Conservation (phyloP, 2,113 vertebrate species). For the Heterocephalus glaber region DNA sequence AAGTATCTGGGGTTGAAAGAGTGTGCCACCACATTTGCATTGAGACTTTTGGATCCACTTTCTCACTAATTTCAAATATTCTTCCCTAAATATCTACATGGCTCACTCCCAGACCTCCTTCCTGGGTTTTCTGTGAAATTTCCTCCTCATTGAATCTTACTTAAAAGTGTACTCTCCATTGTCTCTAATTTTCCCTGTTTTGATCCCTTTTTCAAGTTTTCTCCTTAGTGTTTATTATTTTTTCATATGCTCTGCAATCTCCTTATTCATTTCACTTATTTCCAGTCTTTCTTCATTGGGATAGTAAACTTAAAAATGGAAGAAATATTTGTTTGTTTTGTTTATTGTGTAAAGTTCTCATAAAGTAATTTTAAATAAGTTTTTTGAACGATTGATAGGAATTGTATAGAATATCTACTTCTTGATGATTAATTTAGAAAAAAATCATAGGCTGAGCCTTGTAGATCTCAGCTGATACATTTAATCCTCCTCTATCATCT, state of each 20-base stretch:
- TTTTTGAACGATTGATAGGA: background rate
- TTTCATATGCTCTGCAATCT: background rate
- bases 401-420: background rate
- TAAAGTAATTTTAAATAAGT: background rate
- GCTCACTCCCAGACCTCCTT: background rate
- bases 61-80: background rate
- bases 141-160: background rate
- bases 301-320: background rate
- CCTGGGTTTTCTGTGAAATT: background rate
- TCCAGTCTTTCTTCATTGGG: background rate
- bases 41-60: background rate
- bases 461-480: background rate
- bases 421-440: constrained; percentile 11
- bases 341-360: background rate
- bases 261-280: background rate
- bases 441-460: background rate
- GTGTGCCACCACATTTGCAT: background rate
- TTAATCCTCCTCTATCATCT: background rate
- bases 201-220: background rate
- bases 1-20: background rate
- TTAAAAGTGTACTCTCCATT: background rate
- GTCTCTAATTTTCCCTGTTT: background rate
- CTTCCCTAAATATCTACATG: background rate
- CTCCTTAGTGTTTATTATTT: background rate
- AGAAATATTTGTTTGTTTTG: background rate